phyloP scores from a whole-genome alignment of 2,113 vertebrate species.

The Neomonachus schauinslandi region DNA sequence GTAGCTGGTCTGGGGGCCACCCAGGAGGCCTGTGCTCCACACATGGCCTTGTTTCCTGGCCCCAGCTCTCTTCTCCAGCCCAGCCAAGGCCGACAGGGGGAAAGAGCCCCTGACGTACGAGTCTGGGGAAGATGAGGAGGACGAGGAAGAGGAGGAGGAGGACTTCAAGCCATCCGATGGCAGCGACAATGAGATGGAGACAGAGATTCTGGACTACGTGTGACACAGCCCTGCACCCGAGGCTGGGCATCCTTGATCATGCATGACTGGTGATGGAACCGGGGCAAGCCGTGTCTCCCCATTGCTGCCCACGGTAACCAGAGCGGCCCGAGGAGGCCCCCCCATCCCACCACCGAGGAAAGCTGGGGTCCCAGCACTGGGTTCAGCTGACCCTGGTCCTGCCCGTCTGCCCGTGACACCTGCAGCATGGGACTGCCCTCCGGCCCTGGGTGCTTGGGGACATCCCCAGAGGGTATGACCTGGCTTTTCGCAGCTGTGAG shows the following conservation, averaged over 20 bases:
- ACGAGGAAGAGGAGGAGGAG: conserved; percentile 88
- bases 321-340: not conserved
- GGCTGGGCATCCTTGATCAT: not conserved
- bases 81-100: conserved; percentile 75
- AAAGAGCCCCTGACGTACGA: conserved; percentile 84
- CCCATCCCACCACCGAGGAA: not conserved
- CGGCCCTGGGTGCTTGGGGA: not conserved
- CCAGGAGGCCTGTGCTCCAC: not conserved
- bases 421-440: not conserved
- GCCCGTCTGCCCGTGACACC: not conserved
- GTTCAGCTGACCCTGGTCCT: accelerated
- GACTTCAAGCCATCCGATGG: conserved; percentile 95
- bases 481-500: accelerated
- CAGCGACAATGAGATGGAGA: conserved; percentile 99
- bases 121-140: conserved; percentile 90
- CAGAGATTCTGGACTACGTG: conserved; percentile 96
- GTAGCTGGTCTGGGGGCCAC: not conserved
- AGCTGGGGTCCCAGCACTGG: not conserved
- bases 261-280: not conserved
- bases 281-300: not conserved
- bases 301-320: accelerated
- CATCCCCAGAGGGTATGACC: not conserved
- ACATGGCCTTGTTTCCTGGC: not conserved
- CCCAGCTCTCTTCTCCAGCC: conserved; percentile 87
- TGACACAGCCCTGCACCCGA: conserved; percentile 63